Evolutionary conservation across 2,888 invertebrate species (phyloP), one percentile per base, ranked within the genome.

Genomic region (Crocallis elinguaria): DNA sequence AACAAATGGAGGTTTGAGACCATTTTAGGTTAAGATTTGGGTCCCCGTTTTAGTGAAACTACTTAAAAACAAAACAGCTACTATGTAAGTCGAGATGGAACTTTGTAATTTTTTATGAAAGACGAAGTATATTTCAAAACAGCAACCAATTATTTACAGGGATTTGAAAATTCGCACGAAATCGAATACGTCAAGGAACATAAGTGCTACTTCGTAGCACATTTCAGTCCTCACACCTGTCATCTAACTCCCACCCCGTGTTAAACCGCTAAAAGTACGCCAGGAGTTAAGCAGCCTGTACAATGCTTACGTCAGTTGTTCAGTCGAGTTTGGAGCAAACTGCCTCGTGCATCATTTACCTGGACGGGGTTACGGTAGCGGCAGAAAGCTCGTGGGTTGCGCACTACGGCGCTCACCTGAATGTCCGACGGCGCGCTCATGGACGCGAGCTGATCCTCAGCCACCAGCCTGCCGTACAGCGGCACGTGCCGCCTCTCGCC

Each of bases 391-490:
- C 91, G 82, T 87, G 92, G 82, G 88, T 91, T 82, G 88, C 88
- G 88, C 86, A 80, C 85, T 67, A 76, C 75, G 84, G 87, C 87
- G 89, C 89, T 91, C 89, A 92, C 92, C 92, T 92, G 92, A 84
- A 94, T 95, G 92, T 94, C 95, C 76, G 93, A 93, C 72, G 93
- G 93, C 82, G 91, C 92, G 82, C 93, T 92, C 87, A 93, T 88
- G 71, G 89, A 80, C 69, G 93, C 92, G 79, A 97, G 93, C 86
- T 96, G 96, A 82, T 98, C 97, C 92, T 97, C 97, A 77, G 95
- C 95, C 77, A 97, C 97, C 92, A 98, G 94, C 79, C 97, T 94
- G 73, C 97, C 97, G 88, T 97, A 97, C 73, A 97, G 94, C 69
- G 97, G 96, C 77, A 94, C 95, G 86, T 95, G 95, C 82, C 95